phyloP scores from a whole-genome alignment of 2,797 vertebrate species.

The Cichlasoma orientale region DNA sequence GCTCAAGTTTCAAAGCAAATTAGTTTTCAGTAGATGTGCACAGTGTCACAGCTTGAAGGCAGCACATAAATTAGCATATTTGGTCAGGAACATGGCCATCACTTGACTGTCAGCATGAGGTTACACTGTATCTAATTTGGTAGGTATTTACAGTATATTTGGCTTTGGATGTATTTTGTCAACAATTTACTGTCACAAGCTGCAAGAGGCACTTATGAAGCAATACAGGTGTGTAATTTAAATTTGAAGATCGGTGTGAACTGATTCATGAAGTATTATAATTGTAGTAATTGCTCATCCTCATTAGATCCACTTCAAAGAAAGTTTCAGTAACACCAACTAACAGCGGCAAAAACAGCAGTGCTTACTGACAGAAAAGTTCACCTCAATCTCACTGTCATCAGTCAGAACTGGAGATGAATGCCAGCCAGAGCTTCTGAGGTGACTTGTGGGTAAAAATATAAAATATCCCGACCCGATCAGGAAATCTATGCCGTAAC shows the following conservation, averaged over 20 bases:
- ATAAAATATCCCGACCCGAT: background rate
- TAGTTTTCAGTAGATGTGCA: background rate
- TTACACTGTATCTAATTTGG: background rate
- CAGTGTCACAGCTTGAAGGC: background rate
- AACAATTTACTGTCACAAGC: too few species aligned
- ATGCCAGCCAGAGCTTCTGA: background rate
- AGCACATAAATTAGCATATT: background rate
- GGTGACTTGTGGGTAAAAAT: background rate
- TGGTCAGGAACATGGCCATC: background rate
- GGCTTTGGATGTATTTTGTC: too few species aligned
- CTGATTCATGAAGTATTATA: background rate
- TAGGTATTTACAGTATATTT: too few species aligned
- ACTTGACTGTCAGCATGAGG: background rate
- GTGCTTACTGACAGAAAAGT: background rate
- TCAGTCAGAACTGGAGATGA: background rate
- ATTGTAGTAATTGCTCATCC: background rate
- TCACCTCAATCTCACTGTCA: background rate
- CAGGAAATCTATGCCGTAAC: too few species aligned
- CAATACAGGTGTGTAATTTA: too few species aligned
- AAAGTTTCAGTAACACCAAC: background rate
- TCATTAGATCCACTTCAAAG: background rate
- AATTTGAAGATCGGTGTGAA: background rate
- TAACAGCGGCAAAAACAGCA: background rate
- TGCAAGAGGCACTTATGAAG: too few species aligned
- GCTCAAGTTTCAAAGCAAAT: background rate